These are phyloP conservation scores for Eriocheir sinensis DNA, from an alignment of 1,140 invertebrate genomes.

Conservation along the genomic window DNA sequence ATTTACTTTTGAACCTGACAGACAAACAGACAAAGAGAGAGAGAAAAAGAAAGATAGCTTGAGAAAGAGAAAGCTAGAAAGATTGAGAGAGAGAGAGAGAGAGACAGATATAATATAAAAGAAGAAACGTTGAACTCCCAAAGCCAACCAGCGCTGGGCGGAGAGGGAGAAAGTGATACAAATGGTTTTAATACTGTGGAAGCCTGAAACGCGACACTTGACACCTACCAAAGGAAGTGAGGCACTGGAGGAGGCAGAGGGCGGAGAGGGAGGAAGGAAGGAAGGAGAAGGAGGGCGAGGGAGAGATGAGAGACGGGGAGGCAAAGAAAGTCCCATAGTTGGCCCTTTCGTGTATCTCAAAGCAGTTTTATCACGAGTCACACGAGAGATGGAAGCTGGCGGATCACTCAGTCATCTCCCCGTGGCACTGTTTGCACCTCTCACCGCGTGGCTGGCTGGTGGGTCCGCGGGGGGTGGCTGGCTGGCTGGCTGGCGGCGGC, in stretches of 20 bases:
- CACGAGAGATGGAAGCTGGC: not conserved
- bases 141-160: not conserved
- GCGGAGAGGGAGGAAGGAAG: not conserved
- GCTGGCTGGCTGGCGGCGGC: not conserved
- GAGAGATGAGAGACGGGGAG: not conserved
- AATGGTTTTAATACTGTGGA: constrained; percentile 66
- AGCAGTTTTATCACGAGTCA: not conserved
- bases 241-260: constrained; percentile 26
- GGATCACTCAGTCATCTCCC: not conserved
- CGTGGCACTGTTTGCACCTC: constrained; percentile 1
- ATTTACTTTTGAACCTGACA: not conserved
- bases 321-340: not conserved
- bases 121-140: not conserved
- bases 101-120: no score
- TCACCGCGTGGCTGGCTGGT: not conserved
- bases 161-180: constrained; percentile 40
- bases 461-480: not conserved
- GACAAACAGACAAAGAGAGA: not conserved
- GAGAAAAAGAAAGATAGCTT: no score
- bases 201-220: constrained; percentile 58
- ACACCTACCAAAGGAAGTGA: constrained; percentile 61
- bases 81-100: no score
- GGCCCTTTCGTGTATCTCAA: not conserved
- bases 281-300: constrained; percentile 5
- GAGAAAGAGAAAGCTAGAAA: no score